Conservation (phyloP, 2,888 invertebrate species). For the Pollenia griseotomentosa region DNA sequence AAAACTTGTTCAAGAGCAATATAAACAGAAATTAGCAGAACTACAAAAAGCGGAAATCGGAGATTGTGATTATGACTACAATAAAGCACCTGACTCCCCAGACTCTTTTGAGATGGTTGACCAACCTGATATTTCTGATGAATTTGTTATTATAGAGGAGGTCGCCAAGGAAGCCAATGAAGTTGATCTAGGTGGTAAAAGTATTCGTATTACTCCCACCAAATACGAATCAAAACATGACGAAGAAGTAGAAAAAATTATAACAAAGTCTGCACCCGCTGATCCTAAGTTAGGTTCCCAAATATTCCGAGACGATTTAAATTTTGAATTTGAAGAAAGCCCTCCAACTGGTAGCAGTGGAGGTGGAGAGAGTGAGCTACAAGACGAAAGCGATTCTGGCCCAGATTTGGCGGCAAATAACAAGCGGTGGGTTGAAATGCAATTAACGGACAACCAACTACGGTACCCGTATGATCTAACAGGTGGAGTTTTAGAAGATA, state of each 20-base stretch:
- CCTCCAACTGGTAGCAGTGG: constrained; percentile 84
- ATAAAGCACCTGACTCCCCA: constrained; percentile 89
- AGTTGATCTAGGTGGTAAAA: constrained; percentile 92
- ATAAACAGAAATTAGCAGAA: constrained; percentile 86
- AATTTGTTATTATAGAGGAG: constrained; percentile 94
- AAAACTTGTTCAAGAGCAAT: constrained; percentile 83
- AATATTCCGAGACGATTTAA: constrained; percentile 86
- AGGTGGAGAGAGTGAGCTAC: constrained; percentile 77
- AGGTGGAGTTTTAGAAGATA: constrained; percentile 93
- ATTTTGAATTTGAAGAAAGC: constrained; percentile 90
- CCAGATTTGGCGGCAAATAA: constrained; percentile 90
- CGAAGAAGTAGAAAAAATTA: constrained; percentile 89
- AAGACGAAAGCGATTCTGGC: constrained; percentile 85
- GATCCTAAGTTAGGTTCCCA: constrained; percentile 87
- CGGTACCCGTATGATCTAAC: constrained; percentile 92
- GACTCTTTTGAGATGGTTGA: constrained; percentile 95
- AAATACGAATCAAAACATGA: constrained; percentile 87
- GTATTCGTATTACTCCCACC: constrained; percentile 87
- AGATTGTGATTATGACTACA: constrained; percentile 85
- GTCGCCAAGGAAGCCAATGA: constrained; percentile 94
- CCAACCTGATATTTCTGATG: constrained; percentile 93
- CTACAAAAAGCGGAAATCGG: constrained; percentile 85
- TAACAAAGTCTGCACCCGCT: constrained; percentile 89
- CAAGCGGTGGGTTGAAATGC: constrained; percentile 95
- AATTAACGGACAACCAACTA: constrained; percentile 87